Evolutionary conservation across 2,888 invertebrate species (phyloP).

Genomic region (Blomia tropicalis): DNA sequence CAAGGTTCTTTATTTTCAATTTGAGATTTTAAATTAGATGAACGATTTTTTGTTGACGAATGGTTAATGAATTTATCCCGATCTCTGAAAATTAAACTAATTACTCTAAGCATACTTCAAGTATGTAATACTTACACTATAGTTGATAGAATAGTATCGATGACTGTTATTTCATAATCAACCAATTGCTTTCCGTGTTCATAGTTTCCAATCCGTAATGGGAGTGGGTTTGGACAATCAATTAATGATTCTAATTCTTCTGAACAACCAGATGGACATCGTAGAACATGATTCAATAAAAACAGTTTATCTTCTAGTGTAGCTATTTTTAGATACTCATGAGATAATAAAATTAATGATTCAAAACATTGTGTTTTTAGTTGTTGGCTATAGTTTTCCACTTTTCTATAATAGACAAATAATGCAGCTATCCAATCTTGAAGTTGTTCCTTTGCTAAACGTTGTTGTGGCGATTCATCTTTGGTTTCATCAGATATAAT

Average conservation of each 20-base stretch:
- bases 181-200: conserved; percentile 16
- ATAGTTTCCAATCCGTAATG: neutral
- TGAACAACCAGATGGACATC: conserved; percentile 25
- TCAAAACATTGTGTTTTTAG: conserved; percentile 5
- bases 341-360: neutral
- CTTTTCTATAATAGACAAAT: conserved; percentile 23
- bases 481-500: neutral
- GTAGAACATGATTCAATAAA: conserved; percentile 25
- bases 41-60: no score
- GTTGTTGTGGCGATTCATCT: neutral
- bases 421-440: conserved; percentile 22
- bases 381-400: conserved; percentile 3
- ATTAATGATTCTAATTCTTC: conserved; percentile 16
- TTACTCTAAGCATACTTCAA: neutral
- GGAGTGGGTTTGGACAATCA: conserved; percentile 23
- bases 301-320: conserved; percentile 20
- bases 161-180: conserved; percentile 22
- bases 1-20: neutral
- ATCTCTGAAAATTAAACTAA: neutral
- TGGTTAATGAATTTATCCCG: conserved; percentile 19
- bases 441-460: neutral
- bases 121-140: conserved; percentile 3
- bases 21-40: neutral
- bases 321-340: conserved; percentile 12
- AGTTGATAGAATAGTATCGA: conserved; percentile 24